phyloP scores from a whole-genome alignment of 2,113 vertebrate species.

The Rostratula benghalensis region DNA sequence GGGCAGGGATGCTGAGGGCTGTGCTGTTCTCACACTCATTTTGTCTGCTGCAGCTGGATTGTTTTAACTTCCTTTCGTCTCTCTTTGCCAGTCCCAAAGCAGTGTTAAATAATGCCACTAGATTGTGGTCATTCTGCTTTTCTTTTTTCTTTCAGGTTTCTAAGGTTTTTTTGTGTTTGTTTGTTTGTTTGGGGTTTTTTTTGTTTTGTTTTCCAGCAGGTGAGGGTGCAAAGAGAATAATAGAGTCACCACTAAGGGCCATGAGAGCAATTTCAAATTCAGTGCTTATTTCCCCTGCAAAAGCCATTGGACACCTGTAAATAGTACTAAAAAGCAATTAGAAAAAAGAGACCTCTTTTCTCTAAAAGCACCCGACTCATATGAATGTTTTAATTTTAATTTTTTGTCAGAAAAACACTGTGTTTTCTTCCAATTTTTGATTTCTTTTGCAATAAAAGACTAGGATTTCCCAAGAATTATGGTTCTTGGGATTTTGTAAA shows the following conservation, averaged over 20 bases:
- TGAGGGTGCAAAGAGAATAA: background rate
- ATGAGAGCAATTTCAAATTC: background rate
- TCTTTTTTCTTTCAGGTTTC: background rate
- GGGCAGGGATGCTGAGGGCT: background rate
- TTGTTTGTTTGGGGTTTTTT: no score
- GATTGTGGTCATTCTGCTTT: background rate
- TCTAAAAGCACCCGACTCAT: background rate
- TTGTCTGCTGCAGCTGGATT: background rate
- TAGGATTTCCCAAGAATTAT: background rate
- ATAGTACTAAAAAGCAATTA: background rate
- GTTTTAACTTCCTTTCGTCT: background rate
- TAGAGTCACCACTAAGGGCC: background rate
- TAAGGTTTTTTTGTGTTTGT: background rate
- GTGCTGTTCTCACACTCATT: rapidly evolving
- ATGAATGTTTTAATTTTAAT: background rate
- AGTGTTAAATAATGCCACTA: background rate
- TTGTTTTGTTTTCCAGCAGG: background rate
- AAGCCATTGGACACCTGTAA: background rate
- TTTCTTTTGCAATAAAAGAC: background rate
- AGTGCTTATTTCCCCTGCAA: background rate
- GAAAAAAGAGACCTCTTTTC: background rate
- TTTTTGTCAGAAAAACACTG: background rate
- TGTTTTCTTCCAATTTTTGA: background rate
- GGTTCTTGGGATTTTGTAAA: background rate
- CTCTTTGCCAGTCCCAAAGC: background rate